Evolutionary conservation across 2,113 vertebrate genomes (phyloP).

Genomic region (Dermatemys mawii): DNA sequence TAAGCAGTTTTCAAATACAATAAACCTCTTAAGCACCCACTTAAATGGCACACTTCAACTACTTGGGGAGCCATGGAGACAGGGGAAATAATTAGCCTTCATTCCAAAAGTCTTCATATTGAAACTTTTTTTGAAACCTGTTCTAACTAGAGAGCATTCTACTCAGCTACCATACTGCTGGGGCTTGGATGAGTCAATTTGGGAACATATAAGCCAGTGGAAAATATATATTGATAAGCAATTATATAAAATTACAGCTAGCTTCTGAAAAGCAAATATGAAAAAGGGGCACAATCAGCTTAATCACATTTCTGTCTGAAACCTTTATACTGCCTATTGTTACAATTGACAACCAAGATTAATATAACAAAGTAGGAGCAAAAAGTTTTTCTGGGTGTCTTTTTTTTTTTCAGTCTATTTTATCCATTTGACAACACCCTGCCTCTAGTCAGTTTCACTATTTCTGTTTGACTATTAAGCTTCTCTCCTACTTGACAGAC

Average conservation of each 20-base stretch:
- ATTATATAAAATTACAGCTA: neutral
- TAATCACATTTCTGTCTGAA: neutral
- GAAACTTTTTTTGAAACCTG: constrained; percentile 14
- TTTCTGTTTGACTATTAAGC: neutral
- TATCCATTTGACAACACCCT: neutral
- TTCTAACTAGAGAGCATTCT: neutral
- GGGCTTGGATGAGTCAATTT: neutral
- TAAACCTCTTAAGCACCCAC: constrained; percentile 59
- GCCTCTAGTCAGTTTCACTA: neutral
- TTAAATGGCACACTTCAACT: constrained; percentile 75
- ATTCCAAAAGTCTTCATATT: constrained; percentile 50
- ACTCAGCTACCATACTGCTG: neutral
- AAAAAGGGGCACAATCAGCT: neutral
- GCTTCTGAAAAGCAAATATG: neutral
- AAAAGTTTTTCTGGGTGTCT: neutral
- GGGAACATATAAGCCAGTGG: rapidly evolving
- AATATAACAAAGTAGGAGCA: neutral
- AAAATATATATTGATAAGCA: neutral
- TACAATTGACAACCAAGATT: neutral
- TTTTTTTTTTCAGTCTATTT: neutral
- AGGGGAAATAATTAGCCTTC: constrained; percentile 57
- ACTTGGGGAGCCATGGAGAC: constrained; percentile 50
- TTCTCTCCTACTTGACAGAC: neutral
- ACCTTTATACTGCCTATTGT: neutral
- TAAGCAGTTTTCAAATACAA: constrained; percentile 59